A percentile compares a stretch with the other conserved stretches of the same genome.
Evolutionary conservation across 2,888 invertebrate species (phyloP).

Genomic region (Philereme transversata): DNA sequence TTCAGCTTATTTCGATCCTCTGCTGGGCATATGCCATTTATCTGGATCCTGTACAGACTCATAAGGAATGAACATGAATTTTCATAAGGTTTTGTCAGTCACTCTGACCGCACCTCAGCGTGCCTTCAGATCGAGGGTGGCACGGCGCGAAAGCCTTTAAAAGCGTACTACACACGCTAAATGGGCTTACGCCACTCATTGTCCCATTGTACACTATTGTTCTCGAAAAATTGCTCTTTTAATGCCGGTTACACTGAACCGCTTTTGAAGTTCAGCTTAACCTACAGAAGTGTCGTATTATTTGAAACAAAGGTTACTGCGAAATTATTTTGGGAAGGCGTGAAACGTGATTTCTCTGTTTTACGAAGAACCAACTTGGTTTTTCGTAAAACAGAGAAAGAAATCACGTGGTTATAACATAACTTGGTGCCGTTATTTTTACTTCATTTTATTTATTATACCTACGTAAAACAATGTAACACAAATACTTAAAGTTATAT

Average conservation of each 20-base stretch:
- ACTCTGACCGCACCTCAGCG: conserved; percentile 20
- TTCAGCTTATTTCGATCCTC: too few relatives aligned
- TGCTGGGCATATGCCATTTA: too few relatives aligned
- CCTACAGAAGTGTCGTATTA: conserved; percentile 26
- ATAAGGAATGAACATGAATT: too few relatives aligned
- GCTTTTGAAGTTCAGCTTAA: conserved; percentile 40
- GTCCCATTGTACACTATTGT: conserved; percentile 55
- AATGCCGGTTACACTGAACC: conserved; percentile 42
- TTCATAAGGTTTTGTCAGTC: not conserved
- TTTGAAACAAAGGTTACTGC: conserved; percentile 18
- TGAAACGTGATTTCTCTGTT: not conserved
- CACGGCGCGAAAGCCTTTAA: conserved; percentile 45
- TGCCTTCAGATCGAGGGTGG: conserved; percentile 36
- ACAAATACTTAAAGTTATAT: too few relatives aligned
- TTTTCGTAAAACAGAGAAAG: too few relatives aligned
- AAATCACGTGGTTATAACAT: too few relatives aligned
- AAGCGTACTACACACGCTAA: conserved; percentile 53
- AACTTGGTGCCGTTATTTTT: too few relatives aligned
- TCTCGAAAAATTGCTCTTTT: conserved; percentile 46
- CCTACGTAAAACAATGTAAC: too few relatives aligned
- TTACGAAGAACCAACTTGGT: not conserved
- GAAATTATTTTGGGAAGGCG: conserved; percentile 8
- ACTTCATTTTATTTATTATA: too few relatives aligned
- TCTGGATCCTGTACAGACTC: too few relatives aligned
- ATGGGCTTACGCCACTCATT: conserved; percentile 51